Evolutionary conservation across 37 sponge, comb jelly and placozoan genomes (phyloP).

Genomic region (Spongia lamella): DNA sequence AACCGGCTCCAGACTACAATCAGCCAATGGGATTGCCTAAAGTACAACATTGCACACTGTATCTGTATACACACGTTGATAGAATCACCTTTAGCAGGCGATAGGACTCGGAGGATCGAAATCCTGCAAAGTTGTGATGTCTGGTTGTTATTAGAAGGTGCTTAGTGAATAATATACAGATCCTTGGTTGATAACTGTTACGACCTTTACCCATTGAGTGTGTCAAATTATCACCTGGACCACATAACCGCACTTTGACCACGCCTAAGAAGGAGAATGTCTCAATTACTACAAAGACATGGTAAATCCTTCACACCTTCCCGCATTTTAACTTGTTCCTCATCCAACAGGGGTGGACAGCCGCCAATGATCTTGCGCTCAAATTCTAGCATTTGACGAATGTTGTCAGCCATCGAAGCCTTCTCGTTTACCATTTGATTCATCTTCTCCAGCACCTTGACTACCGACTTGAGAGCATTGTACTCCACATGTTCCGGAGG

Average conservation of each 20-base stretch:
- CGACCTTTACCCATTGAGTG: neutral
- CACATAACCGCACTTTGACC: too few species aligned
- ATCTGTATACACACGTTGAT: too few species aligned
- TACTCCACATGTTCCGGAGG: conserved; percentile 68
- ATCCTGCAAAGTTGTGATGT: conserved; percentile 6
- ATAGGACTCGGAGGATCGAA: too few species aligned
- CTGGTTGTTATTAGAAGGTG: conserved; percentile 53
- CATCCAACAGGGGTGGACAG: conserved; percentile 53
- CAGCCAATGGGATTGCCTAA: conserved; percentile 28
- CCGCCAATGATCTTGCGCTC: conserved; percentile 61
- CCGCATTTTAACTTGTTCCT: conserved; percentile 53
- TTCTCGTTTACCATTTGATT: conserved; percentile 31
- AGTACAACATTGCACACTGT: too few species aligned
- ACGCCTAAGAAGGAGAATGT: too few species aligned
- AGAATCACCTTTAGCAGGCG: too few species aligned
- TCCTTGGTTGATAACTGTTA: conserved; percentile 12
- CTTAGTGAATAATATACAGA: conserved; percentile 67
- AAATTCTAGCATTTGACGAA: conserved; percentile 46
- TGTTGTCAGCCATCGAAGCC: conserved; percentile 3
- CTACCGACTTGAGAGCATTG: conserved; percentile 10
- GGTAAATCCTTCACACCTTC: conserved; percentile 35
- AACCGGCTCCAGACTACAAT: conserved; percentile 28
- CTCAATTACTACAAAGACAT: too few species aligned
- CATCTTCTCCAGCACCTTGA: conserved; percentile 38
- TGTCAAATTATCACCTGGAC: too few species aligned